Conservation (phyloP, 2,888 invertebrate species). For the Sthenelais limicola region DNA sequence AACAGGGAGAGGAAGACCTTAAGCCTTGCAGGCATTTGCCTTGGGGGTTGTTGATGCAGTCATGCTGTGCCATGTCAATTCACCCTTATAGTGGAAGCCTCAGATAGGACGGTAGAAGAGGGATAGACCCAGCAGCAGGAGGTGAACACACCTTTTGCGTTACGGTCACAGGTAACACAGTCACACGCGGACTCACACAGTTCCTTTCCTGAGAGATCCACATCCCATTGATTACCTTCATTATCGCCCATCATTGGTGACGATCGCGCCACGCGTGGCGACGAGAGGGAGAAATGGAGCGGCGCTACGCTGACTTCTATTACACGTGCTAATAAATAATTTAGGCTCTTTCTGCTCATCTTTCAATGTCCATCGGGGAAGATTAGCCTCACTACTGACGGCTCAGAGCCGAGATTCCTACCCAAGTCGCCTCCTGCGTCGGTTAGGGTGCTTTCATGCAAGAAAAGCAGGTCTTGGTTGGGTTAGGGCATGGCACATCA, state of each 20-base stretch:
- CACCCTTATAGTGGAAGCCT: too few species aligned
- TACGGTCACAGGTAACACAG: not conserved
- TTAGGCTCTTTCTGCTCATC: conserved; percentile 40
- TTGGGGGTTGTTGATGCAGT: too few species aligned
- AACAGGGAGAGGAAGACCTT: too few species aligned
- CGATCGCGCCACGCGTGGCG: conserved; percentile 2
- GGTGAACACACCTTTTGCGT: not conserved
- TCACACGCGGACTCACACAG: not conserved
- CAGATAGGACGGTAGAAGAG: not conserved
- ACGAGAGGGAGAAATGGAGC: conserved; percentile 35
- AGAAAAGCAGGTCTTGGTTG: conserved; percentile 13
- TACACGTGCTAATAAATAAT: conserved; percentile 41
- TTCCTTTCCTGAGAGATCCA: conserved; percentile 8
- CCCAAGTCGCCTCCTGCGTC: conserved; percentile 13
- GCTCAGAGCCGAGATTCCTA: conserved; percentile 12
- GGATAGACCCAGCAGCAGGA: not conserved
- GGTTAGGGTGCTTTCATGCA: conserved; percentile 31
- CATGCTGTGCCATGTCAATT: too few species aligned
- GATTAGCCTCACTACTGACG: conserved; percentile 41
- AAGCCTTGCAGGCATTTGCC: too few species aligned
- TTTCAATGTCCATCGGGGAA: conserved; percentile 41
- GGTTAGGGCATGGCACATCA: not conserved
- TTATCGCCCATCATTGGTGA: conserved; percentile 33
- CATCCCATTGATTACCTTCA: conserved; percentile 38
- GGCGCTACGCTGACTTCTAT: conserved; percentile 35